Percentiles rank a stretch among this genome's conserved stretches.
Conservation (phyloP, 2,797 vertebrate genomes). For the Rousettus madagascariensis region DNA sequence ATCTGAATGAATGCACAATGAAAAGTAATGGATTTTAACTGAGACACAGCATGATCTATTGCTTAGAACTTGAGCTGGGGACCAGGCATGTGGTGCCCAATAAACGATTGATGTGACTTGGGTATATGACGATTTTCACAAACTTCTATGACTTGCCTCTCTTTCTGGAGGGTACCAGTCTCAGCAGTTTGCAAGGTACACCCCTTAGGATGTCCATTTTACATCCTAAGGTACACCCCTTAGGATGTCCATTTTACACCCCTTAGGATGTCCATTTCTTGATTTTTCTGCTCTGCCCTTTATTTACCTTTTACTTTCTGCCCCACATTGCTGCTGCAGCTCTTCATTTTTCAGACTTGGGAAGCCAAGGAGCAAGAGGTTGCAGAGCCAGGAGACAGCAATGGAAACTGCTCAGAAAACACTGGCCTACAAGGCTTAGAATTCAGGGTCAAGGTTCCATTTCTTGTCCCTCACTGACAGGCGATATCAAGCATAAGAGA, state of each 20-base stretch:
- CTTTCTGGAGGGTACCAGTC: not conserved
- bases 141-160: not conserved
- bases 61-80: not conserved
- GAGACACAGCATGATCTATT: not conserved
- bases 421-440: not conserved
- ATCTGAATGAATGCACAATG: not conserved
- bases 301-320: not conserved
- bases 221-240: too few relatives aligned
- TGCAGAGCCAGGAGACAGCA: not conserved
- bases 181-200: not conserved
- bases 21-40: not conserved
- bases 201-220: not conserved
- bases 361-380: not conserved
- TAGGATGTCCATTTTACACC: not conserved
- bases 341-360: not conserved
- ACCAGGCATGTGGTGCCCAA: fast-evolving
- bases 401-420: not conserved
- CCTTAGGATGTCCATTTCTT: not conserved
- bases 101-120: not conserved
- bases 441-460: not conserved
- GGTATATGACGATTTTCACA: not conserved
- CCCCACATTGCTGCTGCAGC: not conserved
- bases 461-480: not conserved
- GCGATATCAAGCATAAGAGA: not conserved
- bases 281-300: not conserved